Conservation (phyloP, 2,113 vertebrate genomes). For the Silurus asotus region DNA sequence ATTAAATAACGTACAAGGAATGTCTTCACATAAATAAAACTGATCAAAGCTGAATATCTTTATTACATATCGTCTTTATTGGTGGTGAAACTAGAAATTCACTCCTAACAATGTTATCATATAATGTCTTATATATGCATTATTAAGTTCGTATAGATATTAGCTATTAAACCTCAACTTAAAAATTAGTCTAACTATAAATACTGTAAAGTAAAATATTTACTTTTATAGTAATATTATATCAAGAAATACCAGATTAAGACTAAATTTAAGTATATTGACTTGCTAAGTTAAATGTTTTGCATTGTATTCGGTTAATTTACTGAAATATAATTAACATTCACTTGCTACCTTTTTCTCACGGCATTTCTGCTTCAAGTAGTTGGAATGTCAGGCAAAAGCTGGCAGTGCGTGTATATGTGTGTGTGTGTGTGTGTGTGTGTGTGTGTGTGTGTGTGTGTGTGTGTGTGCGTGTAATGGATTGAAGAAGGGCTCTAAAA, state of each 20-base stretch:
- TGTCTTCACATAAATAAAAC: too few relatives aligned
- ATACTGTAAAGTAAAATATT: background rate
- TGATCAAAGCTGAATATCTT: background rate
- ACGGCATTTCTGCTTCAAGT: conserved; percentile 22
- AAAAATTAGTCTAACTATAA: background rate
- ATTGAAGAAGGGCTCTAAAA: conserved; percentile 38
- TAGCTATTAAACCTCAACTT: background rate
- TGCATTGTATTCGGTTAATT: too few relatives aligned
- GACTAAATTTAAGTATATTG: too few relatives aligned
- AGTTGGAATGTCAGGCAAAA: conserved; percentile 21
- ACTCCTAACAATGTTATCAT: background rate
- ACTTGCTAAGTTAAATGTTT: too few relatives aligned
- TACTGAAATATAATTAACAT: background rate
- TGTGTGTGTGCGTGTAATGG: conserved; percentile 13
- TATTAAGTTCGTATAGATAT: background rate
- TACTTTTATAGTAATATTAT: too few relatives aligned
- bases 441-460: conserved; percentile 9
- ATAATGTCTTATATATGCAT: background rate
- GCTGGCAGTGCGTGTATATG: conserved; percentile 39
- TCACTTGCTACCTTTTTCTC: conserved; percentile 12
- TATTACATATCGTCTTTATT: background rate
- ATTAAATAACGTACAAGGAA: background rate
- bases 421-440: conserved; percentile 17
- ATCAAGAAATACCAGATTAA: too few relatives aligned
- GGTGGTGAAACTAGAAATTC: background rate